phyloP scores from a whole-genome alignment of 2,888 invertebrate genomes.

The Diplolepis rosae region DNA sequence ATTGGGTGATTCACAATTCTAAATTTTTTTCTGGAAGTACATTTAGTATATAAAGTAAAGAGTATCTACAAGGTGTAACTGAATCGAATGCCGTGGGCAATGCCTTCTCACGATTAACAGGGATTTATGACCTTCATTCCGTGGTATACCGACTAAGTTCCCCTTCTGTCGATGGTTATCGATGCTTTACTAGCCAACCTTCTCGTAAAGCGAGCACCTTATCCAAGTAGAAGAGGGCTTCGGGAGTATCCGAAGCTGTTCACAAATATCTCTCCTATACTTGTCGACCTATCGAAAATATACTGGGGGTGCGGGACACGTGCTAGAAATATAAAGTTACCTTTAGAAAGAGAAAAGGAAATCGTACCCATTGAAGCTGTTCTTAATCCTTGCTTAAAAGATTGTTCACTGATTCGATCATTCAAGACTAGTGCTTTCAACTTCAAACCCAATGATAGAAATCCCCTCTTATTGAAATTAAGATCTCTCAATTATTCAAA shows the following conservation, averaged over 20 bases:
- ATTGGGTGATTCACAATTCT: not conserved
- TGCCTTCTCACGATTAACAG: constrained; percentile 29
- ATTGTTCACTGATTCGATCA: not conserved
- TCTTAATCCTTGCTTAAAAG: not conserved
- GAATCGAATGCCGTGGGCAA: constrained; percentile 26
- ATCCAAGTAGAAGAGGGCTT: not conserved
- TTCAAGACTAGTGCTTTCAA: not conserved
- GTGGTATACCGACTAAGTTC: constrained; percentile 23
- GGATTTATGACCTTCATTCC: constrained; percentile 29
- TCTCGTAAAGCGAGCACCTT: constrained; percentile 25
- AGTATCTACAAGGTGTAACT: constrained; percentile 30
- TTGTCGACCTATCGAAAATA: not conserved
- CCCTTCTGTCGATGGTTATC: constrained; percentile 27
- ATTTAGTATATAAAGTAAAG: not conserved
- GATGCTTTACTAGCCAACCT: constrained; percentile 28
- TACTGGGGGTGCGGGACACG: not conserved
- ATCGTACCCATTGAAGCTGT: not conserved
- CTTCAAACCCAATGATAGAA: not conserved
- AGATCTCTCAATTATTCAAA: not conserved
- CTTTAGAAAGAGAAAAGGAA: not conserved
- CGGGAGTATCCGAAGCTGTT: not conserved
- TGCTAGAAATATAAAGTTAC: not conserved
- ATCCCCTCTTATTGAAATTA: not conserved
- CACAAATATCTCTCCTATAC: not conserved
- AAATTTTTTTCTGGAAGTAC: constrained; percentile 3